A percentile compares a stretch with the other conserved stretches of the same genome.
Evolutionary conservation across 2,797 vertebrate genomes (phyloP).

Genomic region (Hoplostethus atlanticus): DNA sequence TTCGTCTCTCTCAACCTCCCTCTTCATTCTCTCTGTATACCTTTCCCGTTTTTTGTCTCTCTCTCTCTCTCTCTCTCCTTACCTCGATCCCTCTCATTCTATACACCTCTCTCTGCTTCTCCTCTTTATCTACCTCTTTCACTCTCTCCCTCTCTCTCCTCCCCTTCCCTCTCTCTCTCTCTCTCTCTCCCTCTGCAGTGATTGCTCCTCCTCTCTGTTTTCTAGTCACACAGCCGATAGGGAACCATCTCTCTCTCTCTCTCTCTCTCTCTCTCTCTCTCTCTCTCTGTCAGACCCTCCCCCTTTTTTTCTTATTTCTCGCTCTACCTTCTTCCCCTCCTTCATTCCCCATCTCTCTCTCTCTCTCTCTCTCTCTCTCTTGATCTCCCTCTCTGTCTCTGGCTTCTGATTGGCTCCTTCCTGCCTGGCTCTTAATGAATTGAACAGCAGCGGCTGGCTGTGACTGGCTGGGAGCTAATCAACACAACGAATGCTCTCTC

Average conservation of each 20-base stretch:
- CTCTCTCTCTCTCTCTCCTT: neutral
- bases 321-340: conserved; percentile 34
- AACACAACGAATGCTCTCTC: conserved; percentile 63
- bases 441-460: conserved; percentile 66
- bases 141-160: neutral
- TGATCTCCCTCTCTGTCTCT: conserved; percentile 27
- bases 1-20: conserved; percentile 6
- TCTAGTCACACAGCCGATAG: no score
- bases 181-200: conserved; percentile 3
- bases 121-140: neutral
- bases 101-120: neutral
- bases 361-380: conserved; percentile 27
- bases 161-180: conserved; percentile 16
- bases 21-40: conserved; percentile 52
- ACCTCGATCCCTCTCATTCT: neutral
- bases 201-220: no score
- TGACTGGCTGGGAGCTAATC: conserved; percentile 72
- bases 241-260: neutral
- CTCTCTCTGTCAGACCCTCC: neutral
- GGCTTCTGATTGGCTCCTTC: conserved; percentile 60
- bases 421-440: conserved; percentile 79
- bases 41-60: neutral
- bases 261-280: conserved; percentile 28
- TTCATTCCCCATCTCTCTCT: conserved; percentile 32
- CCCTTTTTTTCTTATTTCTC: conserved; percentile 33